Base-by-base conservation (phyloP, 2,888 invertebrate genomes). In the Crepidodera aurea region DNA sequence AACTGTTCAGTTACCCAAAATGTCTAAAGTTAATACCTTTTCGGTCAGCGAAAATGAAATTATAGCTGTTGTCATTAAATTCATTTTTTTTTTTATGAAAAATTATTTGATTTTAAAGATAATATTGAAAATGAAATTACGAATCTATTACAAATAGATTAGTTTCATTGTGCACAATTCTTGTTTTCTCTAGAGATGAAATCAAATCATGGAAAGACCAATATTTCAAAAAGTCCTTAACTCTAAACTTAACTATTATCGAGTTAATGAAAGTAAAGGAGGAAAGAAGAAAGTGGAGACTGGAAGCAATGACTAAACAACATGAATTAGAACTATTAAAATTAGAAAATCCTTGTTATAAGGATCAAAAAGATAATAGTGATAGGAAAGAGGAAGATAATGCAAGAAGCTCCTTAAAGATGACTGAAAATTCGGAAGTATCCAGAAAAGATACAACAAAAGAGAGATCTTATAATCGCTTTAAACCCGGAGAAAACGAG, bases 241-340 rank as follows among this genome's bases (percentile, higher is more conserved):
- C 66, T 10, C 55, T 60, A 8, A 59, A 58, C 13, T 34, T 69
- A 18, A 29, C 70, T 19, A 51, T 66, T 1, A 42, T 18, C 0
- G 60, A 67, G 8, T 54, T 73, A 22, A 68, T 58, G 19, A 58
- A 71, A 8, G 67, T 69, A 1, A 70, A 71, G 27, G 63, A 63
- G 19, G 69, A 73, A 37, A 65, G 67, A 29, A 56, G 69, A 16
- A 64, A 64, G 27, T 69, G 70, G 67, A 51, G 64, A 34, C 54
- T 71, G 7, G 65, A 68, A 42, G 65, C 70, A 2, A 62, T 61
- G n/a, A 15, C 40, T 2, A 51, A 51, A 32, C 54, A 66, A 37
- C 58, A 59, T 8, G 34, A 63, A 19, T 12, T 63, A 34, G 66
- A 63, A 1, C 19, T 58, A 7, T 29, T 51, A 10, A 34, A 60